Base-by-base conservation (phyloP, 2,113 vertebrate genomes). In the Eubucco bourcierii region DNA sequence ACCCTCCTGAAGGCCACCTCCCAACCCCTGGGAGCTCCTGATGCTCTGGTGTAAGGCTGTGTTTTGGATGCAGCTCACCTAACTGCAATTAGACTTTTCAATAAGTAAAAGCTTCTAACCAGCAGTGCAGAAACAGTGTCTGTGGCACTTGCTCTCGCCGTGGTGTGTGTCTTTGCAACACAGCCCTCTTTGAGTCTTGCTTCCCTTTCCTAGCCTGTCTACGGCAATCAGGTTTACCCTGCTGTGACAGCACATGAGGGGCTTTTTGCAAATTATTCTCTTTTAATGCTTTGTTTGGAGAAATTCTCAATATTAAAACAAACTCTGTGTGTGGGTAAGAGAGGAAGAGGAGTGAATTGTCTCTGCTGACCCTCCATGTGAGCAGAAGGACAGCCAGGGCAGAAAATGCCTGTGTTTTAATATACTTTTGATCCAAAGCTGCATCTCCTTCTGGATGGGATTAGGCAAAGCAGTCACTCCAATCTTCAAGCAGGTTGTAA, bases 301-400 rank as follows among this genome's bases (percentile, higher is more conserved):
- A 90, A 77, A 47, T 81, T 88, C 73, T 94, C 58, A 28, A 5
- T 61, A 72, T 68, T 31, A n/a, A 80, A 86, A 74, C 76, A 68
- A 77, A 56, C 15, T 34, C 24, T 5, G 20, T 44, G n/a, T 61
- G 41, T 46, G 82, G 41, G 52, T 74, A 74, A 77, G 50, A 56
- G 79, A 34, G 50, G 2, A 21, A 21, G 63, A 77, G 39, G 84
- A 72, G 63, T 28, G 59, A 87, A 29, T 29, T 71, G 34, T 60
- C 58, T 78, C 77, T 34, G 79, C 52, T 78, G 77, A 74, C 37
- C 58, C 19, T 75, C 31, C 6, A 56, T 1, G 1, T 16, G 29
- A 93, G 59, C 44, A 56, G 47, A 31, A 37, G 47, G 9, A 67
- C 55, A 68, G 64, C 73, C 72, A 55, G 59, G 66, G 56, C 3